A percentile compares a stretch with the other conserved stretches of the same genome.
Evolutionary conservation across 1,140 invertebrate species (phyloP).

Genomic region (Gonioctena quinquepunctata): DNA sequence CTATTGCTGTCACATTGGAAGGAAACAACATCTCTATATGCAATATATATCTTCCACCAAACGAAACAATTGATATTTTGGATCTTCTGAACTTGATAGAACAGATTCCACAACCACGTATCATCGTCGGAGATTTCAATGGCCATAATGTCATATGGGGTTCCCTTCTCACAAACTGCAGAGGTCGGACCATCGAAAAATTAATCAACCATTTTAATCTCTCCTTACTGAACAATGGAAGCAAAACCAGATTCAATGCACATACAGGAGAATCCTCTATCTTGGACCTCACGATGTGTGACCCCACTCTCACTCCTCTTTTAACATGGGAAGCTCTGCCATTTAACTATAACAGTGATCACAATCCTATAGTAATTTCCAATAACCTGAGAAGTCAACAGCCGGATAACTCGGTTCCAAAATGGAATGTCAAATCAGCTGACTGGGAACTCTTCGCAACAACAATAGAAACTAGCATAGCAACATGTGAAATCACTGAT

Average conservation of each 20-base stretch:
- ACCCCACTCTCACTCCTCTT: background rate
- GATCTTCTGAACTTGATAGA: background rate
- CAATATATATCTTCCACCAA: background rate
- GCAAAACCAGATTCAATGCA: background rate
- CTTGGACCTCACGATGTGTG: slow-evolving; percentile 11
- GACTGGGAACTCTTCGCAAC: background rate
- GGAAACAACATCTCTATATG: background rate
- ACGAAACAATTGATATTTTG: background rate
- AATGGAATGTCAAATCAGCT: background rate
- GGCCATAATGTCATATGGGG: background rate
- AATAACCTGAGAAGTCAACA: no score
- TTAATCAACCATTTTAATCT: background rate
- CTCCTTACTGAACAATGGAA: background rate
- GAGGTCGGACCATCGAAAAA: background rate
- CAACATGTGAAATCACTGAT: background rate
- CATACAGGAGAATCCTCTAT: slow-evolving; percentile 4
- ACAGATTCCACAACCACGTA: background rate
- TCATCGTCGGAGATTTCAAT: background rate
- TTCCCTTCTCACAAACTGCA: background rate
- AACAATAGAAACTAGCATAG: background rate
- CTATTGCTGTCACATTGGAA: background rate
- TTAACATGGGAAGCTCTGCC: background rate
- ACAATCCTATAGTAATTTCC: background rate
- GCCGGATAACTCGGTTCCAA: no score
- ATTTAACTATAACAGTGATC: background rate